These are phyloP conservation scores for Aldrovandia affinis DNA, from an alignment of 2,797 vertebrate species.

Conservation along the genomic window DNA sequence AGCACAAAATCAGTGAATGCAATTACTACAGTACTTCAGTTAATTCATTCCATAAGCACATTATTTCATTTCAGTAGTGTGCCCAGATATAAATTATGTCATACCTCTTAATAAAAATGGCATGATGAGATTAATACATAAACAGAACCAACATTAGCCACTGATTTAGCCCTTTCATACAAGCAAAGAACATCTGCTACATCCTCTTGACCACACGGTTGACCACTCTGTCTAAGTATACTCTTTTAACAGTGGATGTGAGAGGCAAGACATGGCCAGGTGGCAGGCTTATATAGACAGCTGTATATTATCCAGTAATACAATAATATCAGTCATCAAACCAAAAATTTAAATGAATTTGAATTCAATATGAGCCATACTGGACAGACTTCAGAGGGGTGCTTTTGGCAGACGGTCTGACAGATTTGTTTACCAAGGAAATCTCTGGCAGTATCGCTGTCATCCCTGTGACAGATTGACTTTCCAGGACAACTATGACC, in stretches of 20 bases:
- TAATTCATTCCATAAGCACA: no score
- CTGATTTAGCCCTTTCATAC: no score
- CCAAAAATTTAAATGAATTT: conserved; percentile 4
- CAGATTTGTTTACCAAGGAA: conserved; percentile 28
- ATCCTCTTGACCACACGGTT: background rate
- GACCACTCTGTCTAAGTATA: background rate
- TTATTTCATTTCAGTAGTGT: no score
- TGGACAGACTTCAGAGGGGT: conserved; percentile 12
- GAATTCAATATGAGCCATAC: background rate
- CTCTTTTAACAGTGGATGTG: no score
- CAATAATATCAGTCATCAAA: background rate
- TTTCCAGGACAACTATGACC: conserved; percentile 18
- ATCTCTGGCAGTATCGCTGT: conserved; percentile 4
- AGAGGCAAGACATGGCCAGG: background rate
- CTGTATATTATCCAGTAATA: background rate
- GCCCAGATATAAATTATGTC: no score
- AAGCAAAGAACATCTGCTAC: no score
- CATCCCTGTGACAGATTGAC: background rate
- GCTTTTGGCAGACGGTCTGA: conserved; percentile 7
- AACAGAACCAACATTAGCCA: no score
- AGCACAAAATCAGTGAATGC: no score
- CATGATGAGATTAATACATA: no score
- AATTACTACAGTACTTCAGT: no score
- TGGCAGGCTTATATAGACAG: background rate
- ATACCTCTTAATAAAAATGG: no score